Evolutionary conservation across 2,888 invertebrate species (phyloP).

Genomic region (Plagiodera versicolora): DNA sequence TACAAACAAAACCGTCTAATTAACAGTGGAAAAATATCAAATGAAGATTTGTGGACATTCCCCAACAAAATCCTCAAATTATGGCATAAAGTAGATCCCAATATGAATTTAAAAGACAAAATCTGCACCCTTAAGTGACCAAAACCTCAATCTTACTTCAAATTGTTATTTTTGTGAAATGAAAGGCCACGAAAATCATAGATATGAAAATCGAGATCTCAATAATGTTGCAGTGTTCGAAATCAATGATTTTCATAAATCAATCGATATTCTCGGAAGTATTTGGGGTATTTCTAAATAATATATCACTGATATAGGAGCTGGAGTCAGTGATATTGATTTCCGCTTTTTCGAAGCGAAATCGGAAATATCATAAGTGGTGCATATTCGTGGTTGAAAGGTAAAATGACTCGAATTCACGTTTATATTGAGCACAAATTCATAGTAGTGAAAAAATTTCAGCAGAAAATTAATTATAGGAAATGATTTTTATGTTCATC

Average conservation of each 20-base stretch:
- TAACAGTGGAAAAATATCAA: conserved; percentile 1
- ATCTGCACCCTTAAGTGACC: not conserved
- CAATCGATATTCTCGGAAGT: not conserved
- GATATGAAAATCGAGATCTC: not conserved
- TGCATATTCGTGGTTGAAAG: conserved; percentile 1
- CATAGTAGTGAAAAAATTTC: not conserved
- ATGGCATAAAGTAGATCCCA: not conserved
- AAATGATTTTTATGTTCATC: conserved; percentile 1
- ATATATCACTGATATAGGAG: not conserved
- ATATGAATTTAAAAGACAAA: conserved; percentile 3
- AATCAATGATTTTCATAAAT: not conserved
- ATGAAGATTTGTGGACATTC: conserved; percentile 5
- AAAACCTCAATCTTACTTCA: not conserved
- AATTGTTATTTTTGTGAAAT: conserved; percentile 2
- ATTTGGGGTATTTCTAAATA: not conserved
- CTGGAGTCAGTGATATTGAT: conserved; percentile 2
- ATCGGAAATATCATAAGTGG: not conserved
- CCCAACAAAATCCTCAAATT: conserved; percentile 3
- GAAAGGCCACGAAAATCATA: not conserved
- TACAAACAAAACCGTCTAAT: not conserved
- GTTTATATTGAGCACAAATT: not conserved
- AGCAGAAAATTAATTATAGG: not conserved
- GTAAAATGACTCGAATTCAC: not conserved
- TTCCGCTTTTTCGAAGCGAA: not conserved
- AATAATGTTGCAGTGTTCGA: not conserved